Evolutionary conservation across 2,888 invertebrate genomes (phyloP), one percentile per base, ranked within the genome.

Genomic region (Dryobota labecula): DNA sequence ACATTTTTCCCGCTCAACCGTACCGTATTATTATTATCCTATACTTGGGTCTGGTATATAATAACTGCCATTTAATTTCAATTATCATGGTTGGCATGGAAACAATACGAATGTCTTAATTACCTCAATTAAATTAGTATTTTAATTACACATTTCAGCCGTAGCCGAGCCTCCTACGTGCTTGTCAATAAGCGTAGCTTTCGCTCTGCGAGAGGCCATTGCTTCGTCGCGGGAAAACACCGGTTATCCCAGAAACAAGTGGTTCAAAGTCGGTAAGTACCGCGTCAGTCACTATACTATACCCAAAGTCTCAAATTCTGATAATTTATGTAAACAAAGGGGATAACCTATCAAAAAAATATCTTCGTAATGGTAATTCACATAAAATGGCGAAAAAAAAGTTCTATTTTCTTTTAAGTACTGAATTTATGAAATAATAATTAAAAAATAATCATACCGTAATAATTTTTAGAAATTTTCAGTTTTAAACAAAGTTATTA

Each of bases 141-240:
- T 67, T 43, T n/a, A 11, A 30, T 57, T 4, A 18, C 6, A 15
- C 0, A n/a, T 90, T 91, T 49, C 76, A 97, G 97, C 95, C 20
- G 95, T 95, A 4, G 94, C 95, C 1, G 97, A 97, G 83, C 96
- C 97, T 3, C 94, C 96, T 0, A 89, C 92, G 1, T 96, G 96
- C 79, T 84, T 96, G 76, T 88, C 95, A 1, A 87, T 96, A 1
- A 90, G 92, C 1, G 92, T 96, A 2, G 94, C 97, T 2, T 94
- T 97, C 69, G 97, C 97, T 0, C 92, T 98, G 61, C 94, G 97
- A 53, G 94, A 97, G 73, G 98, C 97, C 0, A 91, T 98, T 9
- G 94, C 96, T 58, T 96, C 97, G 0, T 97, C 97, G 0, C 94
- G 97, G 72, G 91, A 90, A 53, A 97, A 98, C 76, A 94, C 96